A percentile compares a stretch with the other conserved stretches of the same genome.
Evolutionary conservation across 37 sponge, comb jelly and placozoan genomes (phyloP).

Genomic region (Oopsacas minuta): DNA sequence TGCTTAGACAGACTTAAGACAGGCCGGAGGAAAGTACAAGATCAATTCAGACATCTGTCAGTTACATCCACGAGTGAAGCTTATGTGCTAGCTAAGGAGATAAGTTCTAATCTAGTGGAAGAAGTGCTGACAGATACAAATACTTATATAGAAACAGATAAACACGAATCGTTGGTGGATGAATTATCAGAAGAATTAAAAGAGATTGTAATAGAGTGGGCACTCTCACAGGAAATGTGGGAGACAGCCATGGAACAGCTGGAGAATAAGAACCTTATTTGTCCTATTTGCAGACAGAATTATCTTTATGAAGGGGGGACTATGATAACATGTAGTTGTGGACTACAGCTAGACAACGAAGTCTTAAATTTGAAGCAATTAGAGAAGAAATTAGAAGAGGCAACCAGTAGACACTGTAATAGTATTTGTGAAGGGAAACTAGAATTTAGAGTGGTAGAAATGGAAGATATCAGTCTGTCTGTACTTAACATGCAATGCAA

Average conservation of each 20-base stretch:
- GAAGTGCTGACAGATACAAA: not conserved
- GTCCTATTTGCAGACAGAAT: not conserved
- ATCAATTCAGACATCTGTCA: not conserved
- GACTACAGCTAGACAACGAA: not conserved
- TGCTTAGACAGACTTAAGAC: not conserved
- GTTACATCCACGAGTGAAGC: not conserved
- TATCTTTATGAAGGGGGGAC: not conserved
- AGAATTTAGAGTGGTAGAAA: not conserved
- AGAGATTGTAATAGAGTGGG: not conserved
- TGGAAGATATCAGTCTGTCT: not conserved
- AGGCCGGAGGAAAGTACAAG: not conserved
- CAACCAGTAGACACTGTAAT: not conserved
- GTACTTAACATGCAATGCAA: not conserved
- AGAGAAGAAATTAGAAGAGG: not conserved
- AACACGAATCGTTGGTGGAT: not conserved
- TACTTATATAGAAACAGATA: not conserved
- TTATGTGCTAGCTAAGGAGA: not conserved
- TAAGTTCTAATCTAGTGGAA: not conserved
- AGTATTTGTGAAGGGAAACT: not conserved
- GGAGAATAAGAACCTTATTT: not conserved
- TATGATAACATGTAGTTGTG: not conserved
- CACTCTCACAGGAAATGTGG: slow-evolving; percentile 7
- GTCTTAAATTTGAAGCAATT: not conserved
- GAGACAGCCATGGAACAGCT: not conserved
- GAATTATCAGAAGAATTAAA: not conserved